Percentiles rank a stretch among this genome's conserved stretches.
phyloP scores from a whole-genome alignment of 2,888 invertebrate genomes.

The Pollenia angustigena region DNA sequence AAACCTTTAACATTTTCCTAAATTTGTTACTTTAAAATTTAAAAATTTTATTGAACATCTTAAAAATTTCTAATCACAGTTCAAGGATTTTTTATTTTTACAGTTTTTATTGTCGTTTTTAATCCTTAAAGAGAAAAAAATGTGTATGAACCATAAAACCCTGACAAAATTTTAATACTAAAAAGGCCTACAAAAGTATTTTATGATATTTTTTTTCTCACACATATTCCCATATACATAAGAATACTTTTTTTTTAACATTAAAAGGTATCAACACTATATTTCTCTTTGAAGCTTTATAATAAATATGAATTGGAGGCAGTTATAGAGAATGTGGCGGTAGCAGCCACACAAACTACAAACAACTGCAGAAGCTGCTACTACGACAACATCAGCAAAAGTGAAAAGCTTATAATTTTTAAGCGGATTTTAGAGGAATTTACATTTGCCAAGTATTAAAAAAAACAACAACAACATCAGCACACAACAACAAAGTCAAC shows the following conservation, averaged over 20 bases:
- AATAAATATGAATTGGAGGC: conserved; percentile 48
- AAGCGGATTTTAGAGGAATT: conserved; percentile 72
- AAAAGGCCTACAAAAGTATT: conserved; percentile 22
- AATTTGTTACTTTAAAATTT: too few species aligned
- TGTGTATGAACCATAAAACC: too few species aligned
- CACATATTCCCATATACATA: conserved; percentile 14
- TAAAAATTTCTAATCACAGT: too few species aligned
- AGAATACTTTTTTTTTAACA: conserved; percentile 8
- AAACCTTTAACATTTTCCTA: too few species aligned
- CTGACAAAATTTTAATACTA: neutral
- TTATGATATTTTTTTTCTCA: neutral
- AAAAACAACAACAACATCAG: conserved; percentile 39
- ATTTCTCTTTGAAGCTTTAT: conserved; percentile 62
- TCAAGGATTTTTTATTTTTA: too few species aligned
- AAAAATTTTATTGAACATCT: too few species aligned
- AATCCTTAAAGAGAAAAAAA: neutral
- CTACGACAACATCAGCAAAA: conserved; percentile 31
- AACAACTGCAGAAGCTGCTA: neutral
- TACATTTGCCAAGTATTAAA: conserved; percentile 71
- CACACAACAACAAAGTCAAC: conserved; percentile 46
- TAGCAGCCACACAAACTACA: conserved; percentile 10
- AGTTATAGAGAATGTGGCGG: conserved; percentile 7
- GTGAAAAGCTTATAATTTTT: conserved; percentile 72
- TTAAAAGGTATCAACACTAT: conserved; percentile 52
- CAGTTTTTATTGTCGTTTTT: too few species aligned